Conservation (phyloP, 2,113 vertebrate species). For the Turnix velox region DNA sequence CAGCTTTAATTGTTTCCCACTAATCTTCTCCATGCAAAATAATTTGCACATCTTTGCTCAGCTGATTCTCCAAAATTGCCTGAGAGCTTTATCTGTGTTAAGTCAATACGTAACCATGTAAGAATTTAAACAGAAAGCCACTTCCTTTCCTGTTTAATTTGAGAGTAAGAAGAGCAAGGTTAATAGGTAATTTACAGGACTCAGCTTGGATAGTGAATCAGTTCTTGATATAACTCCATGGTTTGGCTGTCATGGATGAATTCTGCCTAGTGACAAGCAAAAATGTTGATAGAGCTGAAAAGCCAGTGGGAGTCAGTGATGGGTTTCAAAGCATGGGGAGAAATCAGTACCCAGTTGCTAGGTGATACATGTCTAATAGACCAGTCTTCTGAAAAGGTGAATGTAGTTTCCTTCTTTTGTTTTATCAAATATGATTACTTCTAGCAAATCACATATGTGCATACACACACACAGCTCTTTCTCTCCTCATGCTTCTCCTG, state of each 20-base stretch:
- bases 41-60: constrained; percentile 4
- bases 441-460: neutral
- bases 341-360: neutral
- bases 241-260: neutral
- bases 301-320: neutral
- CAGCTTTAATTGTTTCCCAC: neutral
- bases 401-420: neutral
- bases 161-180: neutral
- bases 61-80: neutral
- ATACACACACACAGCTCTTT: neutral
- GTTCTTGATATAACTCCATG: neutral
- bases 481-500: neutral
- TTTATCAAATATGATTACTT: neutral
- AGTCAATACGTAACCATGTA: neutral
- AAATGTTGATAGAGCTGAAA: neutral
- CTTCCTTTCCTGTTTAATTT: neutral
- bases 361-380: neutral
- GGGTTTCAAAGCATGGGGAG: neutral
- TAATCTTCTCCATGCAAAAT: constrained; percentile 13
- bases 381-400: neutral
- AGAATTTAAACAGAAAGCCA: constrained; percentile 6
- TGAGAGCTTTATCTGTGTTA: neutral
- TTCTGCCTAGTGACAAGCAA: neutral
- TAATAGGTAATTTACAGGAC: neutral
- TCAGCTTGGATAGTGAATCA: neutral